Percentiles rank a stretch among this genome's conserved stretches.
phyloP scores from a whole-genome alignment of 1,140 invertebrate genomes.

The Fopius arisanus region DNA sequence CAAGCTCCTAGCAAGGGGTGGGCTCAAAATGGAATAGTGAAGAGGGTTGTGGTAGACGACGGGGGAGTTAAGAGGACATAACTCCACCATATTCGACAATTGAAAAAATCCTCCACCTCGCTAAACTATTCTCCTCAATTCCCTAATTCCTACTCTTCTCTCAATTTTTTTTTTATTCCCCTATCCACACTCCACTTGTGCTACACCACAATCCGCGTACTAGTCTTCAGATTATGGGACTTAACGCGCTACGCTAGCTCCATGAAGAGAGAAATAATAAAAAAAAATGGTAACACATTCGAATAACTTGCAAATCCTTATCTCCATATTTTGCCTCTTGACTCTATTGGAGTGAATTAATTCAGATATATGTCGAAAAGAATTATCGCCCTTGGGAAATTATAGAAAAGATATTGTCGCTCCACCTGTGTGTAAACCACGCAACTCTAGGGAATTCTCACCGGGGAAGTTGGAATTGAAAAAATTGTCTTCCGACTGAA shows the following conservation, averaged over 20 bases:
- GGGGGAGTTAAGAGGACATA: neutral
- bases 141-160: neutral
- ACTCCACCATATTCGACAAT: slow-evolving; percentile 16
- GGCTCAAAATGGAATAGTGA: neutral
- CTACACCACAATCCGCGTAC: neutral
- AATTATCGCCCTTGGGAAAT: too few relatives aligned
- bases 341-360: too few relatives aligned
- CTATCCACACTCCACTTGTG: neutral
- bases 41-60: neutral
- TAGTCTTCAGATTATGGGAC: neutral
- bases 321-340: too few relatives aligned
- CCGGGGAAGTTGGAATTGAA: too few relatives aligned
- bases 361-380: too few relatives aligned
- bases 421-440: too few relatives aligned
- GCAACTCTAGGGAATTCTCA: too few relatives aligned
- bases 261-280: neutral
- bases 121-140: neutral
- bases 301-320: too few relatives aligned
- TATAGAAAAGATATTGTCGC: too few relatives aligned
- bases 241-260: neutral
- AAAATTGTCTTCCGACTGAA: too few relatives aligned
- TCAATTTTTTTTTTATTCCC: neutral
- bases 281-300: too few relatives aligned
- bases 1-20: neutral
- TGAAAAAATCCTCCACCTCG: slow-evolving; percentile 20